These are phyloP conservation scores for Diachasmimorpha longicaudata DNA, from an alignment of 1,140 invertebrate species.

Conservation along the genomic window DNA sequence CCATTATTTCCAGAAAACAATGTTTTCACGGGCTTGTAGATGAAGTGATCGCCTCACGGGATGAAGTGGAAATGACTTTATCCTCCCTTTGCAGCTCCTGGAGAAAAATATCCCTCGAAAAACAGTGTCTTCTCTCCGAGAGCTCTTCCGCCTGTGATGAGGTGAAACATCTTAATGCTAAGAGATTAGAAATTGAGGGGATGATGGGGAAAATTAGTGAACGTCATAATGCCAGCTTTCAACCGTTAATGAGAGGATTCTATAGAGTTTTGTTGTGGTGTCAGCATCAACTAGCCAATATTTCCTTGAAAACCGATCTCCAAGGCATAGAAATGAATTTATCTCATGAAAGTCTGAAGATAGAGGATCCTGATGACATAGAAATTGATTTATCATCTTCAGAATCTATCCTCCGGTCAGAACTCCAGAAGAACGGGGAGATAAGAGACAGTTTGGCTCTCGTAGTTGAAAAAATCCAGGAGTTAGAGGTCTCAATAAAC, in stretches of 20 bases:
- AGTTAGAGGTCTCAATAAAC: slow-evolving; percentile 31
- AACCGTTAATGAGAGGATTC: slow-evolving; percentile 35
- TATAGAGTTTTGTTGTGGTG: slow-evolving; percentile 39
- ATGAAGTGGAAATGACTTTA: slow-evolving; percentile 39
- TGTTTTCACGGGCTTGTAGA: slow-evolving; percentile 39
- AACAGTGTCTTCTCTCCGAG: slow-evolving; percentile 22
- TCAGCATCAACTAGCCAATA: slow-evolving; percentile 34
- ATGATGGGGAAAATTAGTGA: slow-evolving; percentile 29
- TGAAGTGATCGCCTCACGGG: slow-evolving; percentile 30
- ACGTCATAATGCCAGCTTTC: slow-evolving; percentile 34
- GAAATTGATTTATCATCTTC: slow-evolving; percentile 33
- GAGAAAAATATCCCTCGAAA: slow-evolving; percentile 30
- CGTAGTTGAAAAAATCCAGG: slow-evolving; percentile 36
- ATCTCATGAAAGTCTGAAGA: not conserved
- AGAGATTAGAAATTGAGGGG: slow-evolving; percentile 35
- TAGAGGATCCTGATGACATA: not conserved
- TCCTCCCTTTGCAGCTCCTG: slow-evolving; percentile 32
- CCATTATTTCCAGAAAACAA: slow-evolving; percentile 39
- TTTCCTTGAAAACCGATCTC: not conserved
- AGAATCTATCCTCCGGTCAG: slow-evolving; percentile 31
- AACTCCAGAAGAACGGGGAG: slow-evolving; percentile 34
- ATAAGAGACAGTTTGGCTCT: slow-evolving; percentile 32
- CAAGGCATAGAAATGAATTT: not conserved
- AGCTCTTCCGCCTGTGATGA: slow-evolving; percentile 37
- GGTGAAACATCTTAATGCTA: slow-evolving; percentile 36